phyloP scores from a whole-genome alignment of 64 coral and sea anemone species.

The Anthopleura sola region DNA sequence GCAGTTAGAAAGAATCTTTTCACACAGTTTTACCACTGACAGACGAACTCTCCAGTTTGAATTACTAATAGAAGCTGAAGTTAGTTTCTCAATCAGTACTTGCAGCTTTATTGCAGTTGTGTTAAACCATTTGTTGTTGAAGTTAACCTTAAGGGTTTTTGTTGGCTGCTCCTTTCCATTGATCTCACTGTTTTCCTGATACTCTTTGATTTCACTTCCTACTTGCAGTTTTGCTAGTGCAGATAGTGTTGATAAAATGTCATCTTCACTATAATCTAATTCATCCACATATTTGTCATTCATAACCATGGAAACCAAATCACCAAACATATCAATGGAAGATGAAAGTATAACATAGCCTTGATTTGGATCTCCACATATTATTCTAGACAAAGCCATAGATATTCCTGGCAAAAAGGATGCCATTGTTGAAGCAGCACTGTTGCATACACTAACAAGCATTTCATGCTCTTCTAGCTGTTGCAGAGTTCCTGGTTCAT shows the following conservation, averaged over 20 bases:
- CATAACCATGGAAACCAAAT: constrained; percentile 67
- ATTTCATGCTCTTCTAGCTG: constrained; percentile 13
- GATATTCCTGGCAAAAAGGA: constrained; percentile 93
- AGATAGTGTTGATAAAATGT: constrained; percentile 31
- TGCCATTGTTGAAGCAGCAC: constrained; percentile 63
- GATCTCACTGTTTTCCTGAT: neutral
- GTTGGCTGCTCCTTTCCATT: neutral
- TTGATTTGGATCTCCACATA: constrained; percentile 51
- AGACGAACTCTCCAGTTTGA: constrained; percentile 90
- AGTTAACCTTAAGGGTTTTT: constrained; percentile 35
- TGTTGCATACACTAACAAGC: constrained; percentile 11
- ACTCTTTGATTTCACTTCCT: neutral
- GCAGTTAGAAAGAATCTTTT: constrained; percentile 68
- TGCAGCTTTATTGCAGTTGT: constrained; percentile 71
- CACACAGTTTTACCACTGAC: constrained; percentile 48
- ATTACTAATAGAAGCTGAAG: constrained; percentile 16
- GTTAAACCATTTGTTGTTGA: constrained; percentile 50
- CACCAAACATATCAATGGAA: constrained; percentile 52
- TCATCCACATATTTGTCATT: constrained; percentile 54
- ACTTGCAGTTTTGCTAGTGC: constrained; percentile 19
- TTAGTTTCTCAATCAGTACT: constrained; percentile 66
- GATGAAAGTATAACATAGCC: constrained; percentile 49
- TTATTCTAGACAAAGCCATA: constrained; percentile 56
- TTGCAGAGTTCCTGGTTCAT: neutral
- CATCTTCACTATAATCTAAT: constrained; percentile 32